Conservation (phyloP, 30 jellyfish, hydroid and myxozoan species). For the Aurelia sp. region DNA sequence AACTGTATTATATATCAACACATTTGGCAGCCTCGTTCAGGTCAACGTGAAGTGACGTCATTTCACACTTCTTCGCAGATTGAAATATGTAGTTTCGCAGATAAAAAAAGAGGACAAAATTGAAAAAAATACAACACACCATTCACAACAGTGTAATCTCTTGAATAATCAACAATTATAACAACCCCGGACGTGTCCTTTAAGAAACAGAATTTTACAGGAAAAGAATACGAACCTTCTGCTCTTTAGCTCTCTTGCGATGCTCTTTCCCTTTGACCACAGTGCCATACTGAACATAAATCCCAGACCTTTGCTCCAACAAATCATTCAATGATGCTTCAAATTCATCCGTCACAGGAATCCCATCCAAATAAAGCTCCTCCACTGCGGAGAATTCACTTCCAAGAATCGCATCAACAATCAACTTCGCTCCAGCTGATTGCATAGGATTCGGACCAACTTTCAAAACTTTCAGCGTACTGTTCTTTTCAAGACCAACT, state of each 20-base stretch:
- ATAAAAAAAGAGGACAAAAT: no score
- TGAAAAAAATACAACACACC: no score
- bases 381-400: slow-evolving; percentile 14
- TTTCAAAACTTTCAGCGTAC: slow-evolving; percentile 25
- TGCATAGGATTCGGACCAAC: slow-evolving; percentile 61
- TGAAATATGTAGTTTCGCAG: no score
- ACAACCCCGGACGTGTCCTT: no score
- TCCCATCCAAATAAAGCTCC: slow-evolving; percentile 65
- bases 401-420: slow-evolving; percentile 33
- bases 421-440: slow-evolving; percentile 53
- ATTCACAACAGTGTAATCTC: no score
- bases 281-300: slow-evolving; percentile 65
- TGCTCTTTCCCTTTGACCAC: slow-evolving; percentile 47
- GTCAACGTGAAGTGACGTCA: no score
- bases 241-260: slow-evolving; percentile 27
- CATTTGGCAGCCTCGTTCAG: no score
- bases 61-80: no score
- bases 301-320: slow-evolving; percentile 12
- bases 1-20: no score
- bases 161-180: no score
- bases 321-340: slow-evolving; percentile 18
- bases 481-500: slow-evolving; percentile 62
- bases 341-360: slow-evolving; percentile 44
- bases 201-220: no score
- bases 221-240: slow-evolving; percentile 50